Conservation (phyloP, 2,797 vertebrate genomes). For the Pseudopleuronectes americanus region DNA sequence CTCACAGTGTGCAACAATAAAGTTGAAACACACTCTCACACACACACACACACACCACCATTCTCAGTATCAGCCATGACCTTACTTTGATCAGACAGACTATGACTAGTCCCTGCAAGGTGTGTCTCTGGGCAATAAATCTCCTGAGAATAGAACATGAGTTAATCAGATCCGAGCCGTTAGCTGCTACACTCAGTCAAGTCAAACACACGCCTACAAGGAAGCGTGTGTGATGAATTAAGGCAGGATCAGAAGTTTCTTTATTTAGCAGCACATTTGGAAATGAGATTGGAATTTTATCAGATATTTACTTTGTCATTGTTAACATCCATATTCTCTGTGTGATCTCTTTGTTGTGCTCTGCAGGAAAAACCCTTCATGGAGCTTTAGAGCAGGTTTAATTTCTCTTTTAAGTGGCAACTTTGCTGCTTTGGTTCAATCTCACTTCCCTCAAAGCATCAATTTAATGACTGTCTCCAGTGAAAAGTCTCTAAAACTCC, state of each 20-base stretch:
- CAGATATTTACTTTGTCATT: conserved; percentile 59
- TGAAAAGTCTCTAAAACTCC: not conserved
- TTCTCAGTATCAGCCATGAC: conserved; percentile 46
- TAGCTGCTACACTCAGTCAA: conserved; percentile 52
- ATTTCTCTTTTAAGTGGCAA: no score
- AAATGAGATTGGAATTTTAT: conserved; percentile 62
- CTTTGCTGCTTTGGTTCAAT: not conserved
- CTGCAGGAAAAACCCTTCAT: not conserved
- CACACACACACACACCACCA: conserved; percentile 3
- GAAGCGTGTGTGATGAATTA: conserved; percentile 62
- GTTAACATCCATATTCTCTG: conserved; percentile 25
- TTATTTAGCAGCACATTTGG: conserved; percentile 58
- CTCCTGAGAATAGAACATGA: conserved; percentile 55
- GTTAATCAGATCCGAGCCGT: conserved; percentile 54
- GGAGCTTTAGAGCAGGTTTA: not conserved
- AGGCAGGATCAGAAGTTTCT: conserved; percentile 57
- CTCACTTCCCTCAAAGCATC: not conserved
- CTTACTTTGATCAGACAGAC: conserved; percentile 65
- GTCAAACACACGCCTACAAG: conserved; percentile 65
- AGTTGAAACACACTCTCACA: conserved; percentile 9
- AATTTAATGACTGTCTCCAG: not conserved
- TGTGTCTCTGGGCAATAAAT: conserved; percentile 69
- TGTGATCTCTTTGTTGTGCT: conserved; percentile 24
- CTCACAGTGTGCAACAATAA: conserved; percentile 10
- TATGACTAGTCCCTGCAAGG: conserved; percentile 65